A percentile compares a stretch with the other conserved stretches of the same genome.
Evolutionary conservation across 2,888 invertebrate genomes (phyloP).

Genomic region (Agonopterix alstromeriana): DNA sequence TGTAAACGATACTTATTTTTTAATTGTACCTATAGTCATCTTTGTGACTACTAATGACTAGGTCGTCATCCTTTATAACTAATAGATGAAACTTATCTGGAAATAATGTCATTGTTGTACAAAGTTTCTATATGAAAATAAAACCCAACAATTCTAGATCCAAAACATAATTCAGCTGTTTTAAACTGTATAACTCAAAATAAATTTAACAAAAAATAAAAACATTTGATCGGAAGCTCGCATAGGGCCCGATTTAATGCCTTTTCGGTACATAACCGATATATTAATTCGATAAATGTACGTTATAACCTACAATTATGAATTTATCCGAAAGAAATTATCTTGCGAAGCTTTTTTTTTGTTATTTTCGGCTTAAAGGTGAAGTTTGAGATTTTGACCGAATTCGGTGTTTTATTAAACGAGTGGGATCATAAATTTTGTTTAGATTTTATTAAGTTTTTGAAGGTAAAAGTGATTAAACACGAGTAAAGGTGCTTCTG

Average conservation of each 20-base stretch:
- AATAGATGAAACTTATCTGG: too few species aligned
- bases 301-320: constrained; percentile 21
- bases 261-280: constrained; percentile 15
- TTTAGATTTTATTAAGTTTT: background rate
- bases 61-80: too few species aligned
- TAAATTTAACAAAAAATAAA: constrained; percentile 6
- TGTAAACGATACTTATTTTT: too few species aligned
- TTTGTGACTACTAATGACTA: too few species aligned
- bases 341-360: constrained; percentile 5
- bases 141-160: too few species aligned
- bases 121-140: too few species aligned
- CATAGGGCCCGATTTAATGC: constrained; percentile 10
- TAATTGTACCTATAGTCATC: too few species aligned
- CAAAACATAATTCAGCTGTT: background rate
- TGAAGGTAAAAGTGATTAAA: background rate
- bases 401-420: constrained; percentile 1
- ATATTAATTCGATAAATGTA: constrained; percentile 31
- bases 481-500: too few species aligned
- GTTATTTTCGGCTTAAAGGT: background rate
- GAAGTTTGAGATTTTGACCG: constrained; percentile 1
- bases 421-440: background rate
- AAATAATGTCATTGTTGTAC: too few species aligned
- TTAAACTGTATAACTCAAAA: background rate
- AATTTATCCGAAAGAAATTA: constrained; percentile 18
- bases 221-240: constrained; percentile 15